Conservation (phyloP, 2,888 invertebrate species). For the Orchesellides sinensis region DNA sequence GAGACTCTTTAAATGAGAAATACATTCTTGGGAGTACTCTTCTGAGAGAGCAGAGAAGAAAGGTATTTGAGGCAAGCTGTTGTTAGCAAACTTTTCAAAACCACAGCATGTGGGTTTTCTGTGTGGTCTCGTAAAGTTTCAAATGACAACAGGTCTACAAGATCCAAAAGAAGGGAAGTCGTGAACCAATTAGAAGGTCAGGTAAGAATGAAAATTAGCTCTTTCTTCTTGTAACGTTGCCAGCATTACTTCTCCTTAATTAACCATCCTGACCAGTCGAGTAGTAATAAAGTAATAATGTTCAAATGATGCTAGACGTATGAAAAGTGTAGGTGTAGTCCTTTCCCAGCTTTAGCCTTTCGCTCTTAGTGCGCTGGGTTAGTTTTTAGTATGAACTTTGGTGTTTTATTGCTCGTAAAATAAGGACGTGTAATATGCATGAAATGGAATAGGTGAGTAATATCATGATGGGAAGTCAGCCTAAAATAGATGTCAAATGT, state of each 20-base stretch:
- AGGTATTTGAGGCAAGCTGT: not conserved
- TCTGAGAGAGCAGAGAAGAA: not conserved
- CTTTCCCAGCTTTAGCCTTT: too few species aligned
- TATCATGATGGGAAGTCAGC: too few species aligned
- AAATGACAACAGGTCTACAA: constrained; percentile 5
- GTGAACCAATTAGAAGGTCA: not conserved
- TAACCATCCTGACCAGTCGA: too few species aligned
- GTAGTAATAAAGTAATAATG: too few species aligned
- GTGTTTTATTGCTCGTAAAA: constrained; percentile 40
- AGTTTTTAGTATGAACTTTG: not conserved
- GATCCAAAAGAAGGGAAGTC: not conserved
- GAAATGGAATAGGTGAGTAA: not conserved
- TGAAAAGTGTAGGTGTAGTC: too few species aligned
- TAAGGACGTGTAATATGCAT: not conserved
- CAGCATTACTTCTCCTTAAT: too few species aligned
- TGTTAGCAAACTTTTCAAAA: not conserved
- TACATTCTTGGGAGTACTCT: too few species aligned
- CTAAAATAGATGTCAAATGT: too few species aligned
- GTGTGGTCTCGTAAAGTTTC: constrained; percentile 29
- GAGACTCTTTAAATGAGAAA: not conserved
- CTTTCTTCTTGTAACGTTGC: not conserved
- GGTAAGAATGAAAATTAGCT: constrained; percentile 20
- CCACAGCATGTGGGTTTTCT: constrained; percentile 9
- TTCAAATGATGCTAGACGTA: too few species aligned
- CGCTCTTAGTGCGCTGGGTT: not conserved